Evolutionary conservation across 2,797 vertebrate species (phyloP), one percentile per base, ranked within the genome.

Genomic region (Phyllotis vaccarum): DNA sequence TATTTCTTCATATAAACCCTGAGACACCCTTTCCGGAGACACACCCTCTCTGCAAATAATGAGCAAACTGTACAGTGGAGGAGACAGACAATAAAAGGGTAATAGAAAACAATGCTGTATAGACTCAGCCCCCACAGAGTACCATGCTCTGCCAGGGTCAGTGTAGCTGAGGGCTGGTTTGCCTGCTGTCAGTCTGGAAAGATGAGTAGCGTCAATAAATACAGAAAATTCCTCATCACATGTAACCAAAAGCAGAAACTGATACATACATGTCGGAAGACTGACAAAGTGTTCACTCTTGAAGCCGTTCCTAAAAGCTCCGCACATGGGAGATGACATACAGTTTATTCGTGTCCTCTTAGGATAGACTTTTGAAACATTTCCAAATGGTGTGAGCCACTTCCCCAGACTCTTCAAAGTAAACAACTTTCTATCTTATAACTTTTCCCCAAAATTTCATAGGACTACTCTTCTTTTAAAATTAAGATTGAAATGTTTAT

Each of bases 141-240:
- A 40, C 95, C 97, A 96, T 0, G 92, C 93, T 93, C 94, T 49
- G 46, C 96, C 97, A 97, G 96, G 93, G 62, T 37, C 87, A 3
- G 62, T 14, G 62, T 66, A 46, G 78, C 79, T 66, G 78, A 68
- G 76, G n/a, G 46, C 31, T 6, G 19, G 40, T 81, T 91, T n/a
- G 29, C 31, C 11, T n/a, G 11, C 2, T 29, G 29, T 49, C n/a
- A 11, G 87, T 86, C 70, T 90, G 86, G 52, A 31, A 52, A 74
- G 19, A 81, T 49, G 54, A 70, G 72, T 64, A 62, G 27, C 74
- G 43, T 89, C 70, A 89, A 74, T 40, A 82, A 91, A 72, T 10
- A 27, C 16, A 86, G 34, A 92, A 91, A 90, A 95, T 1, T 43
- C 43, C 14, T 87, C 37, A 64, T 27, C 56, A 62, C 72, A 94